Evolutionary conservation across 1,140 invertebrate genomes (phyloP), one percentile per base, ranked within the genome.

Genomic region (Leptestheria dahalacensis): DNA sequence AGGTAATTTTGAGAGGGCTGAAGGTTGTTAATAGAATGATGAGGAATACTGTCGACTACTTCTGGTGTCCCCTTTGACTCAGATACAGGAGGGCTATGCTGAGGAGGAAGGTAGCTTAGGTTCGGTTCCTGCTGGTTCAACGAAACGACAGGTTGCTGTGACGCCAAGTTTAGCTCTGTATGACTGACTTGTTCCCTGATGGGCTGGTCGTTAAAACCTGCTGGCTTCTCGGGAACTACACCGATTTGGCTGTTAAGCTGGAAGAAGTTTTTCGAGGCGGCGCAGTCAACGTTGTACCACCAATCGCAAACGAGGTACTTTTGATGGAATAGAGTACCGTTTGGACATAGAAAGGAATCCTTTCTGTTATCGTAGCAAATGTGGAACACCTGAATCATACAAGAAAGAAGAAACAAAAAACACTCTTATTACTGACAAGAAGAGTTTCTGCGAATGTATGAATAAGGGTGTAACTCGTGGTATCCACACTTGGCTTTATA

Each of bases 271-370:
- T 66, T 60, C 1, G 75, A 71, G 20, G 71, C 65, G 11, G 67
- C 67, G 64, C 77, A 78, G 46, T 73, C 72, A 29, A 77, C 74
- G 53, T 77, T 75, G 67, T 75, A 77, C 76, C 76, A 79, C 77
- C 77, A 79, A 66, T 79, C 77, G 63, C 77, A 79, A 0, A 78
- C 77, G 57, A 78, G 77, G 59, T 76, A 72, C 61, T 74, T 72
- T 64, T 79, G 77, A 63, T 78, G 75, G 69, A 79, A 79, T 26
- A 78, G 69, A n/a, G 77, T 79, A 48, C 77, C 77, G 50, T 76
- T 73, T n/a, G 78, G 77, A 60, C 78, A 79, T 0, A 79, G 66
- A 62, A 79, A 78, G 1, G 75, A 74, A 61, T 74, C 74, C 56
- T 74, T 74, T 0, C 72, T 68, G 21, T 74, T 74, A 33, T 74